Conservation (phyloP, 2,113 vertebrate genomes). For the Gallinago paraguaiae region DNA sequence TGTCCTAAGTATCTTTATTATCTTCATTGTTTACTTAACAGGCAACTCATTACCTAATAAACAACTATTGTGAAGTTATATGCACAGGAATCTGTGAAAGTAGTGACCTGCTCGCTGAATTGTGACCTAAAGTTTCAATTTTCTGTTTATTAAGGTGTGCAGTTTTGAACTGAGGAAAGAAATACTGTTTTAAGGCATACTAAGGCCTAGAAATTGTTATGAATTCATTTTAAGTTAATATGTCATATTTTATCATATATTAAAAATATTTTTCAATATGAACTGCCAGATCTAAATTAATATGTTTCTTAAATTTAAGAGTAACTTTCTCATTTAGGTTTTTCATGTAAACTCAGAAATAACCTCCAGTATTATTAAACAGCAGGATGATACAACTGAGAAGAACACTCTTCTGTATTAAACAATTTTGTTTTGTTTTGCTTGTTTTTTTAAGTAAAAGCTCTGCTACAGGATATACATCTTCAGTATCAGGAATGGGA, state of each 20-base stretch:
- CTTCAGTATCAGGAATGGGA: slow-evolving; percentile 64
- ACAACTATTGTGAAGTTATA: not conserved
- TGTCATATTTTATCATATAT: not conserved
- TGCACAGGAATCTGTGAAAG: not conserved
- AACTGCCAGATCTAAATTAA: not conserved
- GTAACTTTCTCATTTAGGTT: not conserved
- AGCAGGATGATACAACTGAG: not conserved
- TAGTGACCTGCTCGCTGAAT: not conserved
- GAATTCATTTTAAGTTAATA: not conserved
- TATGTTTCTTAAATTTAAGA: not conserved
- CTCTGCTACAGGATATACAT: slow-evolving; percentile 59
- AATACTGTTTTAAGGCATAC: not conserved
- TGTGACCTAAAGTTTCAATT: not conserved
- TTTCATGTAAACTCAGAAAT: not conserved
- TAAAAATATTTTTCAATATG: not conserved
- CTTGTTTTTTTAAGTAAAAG: slow-evolving; percentile 74
- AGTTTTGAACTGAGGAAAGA: not conserved
- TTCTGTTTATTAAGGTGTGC: not conserved
- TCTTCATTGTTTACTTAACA: slow-evolving; percentile 3
- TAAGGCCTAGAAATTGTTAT: not conserved
- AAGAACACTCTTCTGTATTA: not conserved
- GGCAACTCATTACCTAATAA: not conserved
- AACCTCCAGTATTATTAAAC: not conserved
- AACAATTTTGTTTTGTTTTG: not conserved
- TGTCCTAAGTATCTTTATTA: slow-evolving; percentile 78